phyloP scores from a whole-genome alignment of 2,113 vertebrate genomes.

The Rhinogobius similis region DNA sequence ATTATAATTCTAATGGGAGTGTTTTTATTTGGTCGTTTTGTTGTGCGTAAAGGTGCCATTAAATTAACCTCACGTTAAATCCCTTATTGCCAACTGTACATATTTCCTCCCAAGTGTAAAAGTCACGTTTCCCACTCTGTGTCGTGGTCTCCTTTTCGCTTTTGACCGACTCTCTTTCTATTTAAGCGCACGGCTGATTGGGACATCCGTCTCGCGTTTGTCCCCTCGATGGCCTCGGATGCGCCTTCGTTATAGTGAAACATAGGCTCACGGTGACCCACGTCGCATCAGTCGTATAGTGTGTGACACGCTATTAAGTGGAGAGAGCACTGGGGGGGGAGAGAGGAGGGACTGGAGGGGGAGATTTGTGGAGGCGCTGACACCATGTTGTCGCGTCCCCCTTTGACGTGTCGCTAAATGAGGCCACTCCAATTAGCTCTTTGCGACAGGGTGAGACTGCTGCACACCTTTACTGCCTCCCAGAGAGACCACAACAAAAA shows the following conservation, averaged over 20 bases:
- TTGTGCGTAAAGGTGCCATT: neutral
- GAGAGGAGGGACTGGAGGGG: conserved; percentile 17
- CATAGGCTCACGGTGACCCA: conserved; percentile 71
- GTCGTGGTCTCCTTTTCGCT: conserved; percentile 5
- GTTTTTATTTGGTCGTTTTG: neutral
- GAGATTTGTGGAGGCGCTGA: conserved; percentile 79
- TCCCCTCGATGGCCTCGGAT: conserved; percentile 27
- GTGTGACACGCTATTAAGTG: conserved; percentile 72
- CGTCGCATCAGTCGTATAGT: conserved; percentile 67
- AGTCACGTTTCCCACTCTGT: neutral
- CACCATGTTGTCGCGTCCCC: conserved; percentile 70
- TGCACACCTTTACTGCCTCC: conserved; percentile 39
- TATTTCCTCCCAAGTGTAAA: neutral
- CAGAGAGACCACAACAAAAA: conserved; percentile 11
- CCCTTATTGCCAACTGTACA: neutral
- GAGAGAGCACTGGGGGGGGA: conserved; percentile 54
- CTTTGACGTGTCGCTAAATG: conserved; percentile 76
- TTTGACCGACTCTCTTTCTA: conserved; percentile 33
- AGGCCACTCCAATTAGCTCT: conserved; percentile 78
- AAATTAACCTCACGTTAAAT: neutral
- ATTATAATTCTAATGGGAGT: neutral
- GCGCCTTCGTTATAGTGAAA: conserved; percentile 73
- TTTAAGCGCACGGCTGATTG: conserved; percentile 62
- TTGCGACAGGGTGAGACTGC: conserved; percentile 61
- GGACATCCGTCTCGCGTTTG: conserved; percentile 60